Conservation (phyloP, 2,888 invertebrate genomes). For the Willowsia nigromaculata region DNA sequence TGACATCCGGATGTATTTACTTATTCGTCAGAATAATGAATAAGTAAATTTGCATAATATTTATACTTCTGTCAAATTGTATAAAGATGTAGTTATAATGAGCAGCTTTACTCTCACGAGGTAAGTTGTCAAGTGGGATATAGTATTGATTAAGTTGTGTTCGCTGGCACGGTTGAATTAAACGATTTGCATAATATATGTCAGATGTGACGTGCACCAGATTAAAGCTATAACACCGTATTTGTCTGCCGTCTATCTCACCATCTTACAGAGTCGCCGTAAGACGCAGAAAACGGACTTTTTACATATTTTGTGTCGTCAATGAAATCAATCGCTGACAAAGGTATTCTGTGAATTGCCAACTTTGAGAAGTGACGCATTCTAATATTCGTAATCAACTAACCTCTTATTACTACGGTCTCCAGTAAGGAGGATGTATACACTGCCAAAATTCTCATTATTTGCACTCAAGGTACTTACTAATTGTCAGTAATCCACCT, state of each 20-base stretch:
- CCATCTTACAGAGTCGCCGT: not conserved
- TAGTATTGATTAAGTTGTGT: conserved; percentile 15
- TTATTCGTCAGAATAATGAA: conserved; percentile 31
- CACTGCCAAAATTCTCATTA: too few relatives aligned
- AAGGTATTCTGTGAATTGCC: not conserved
- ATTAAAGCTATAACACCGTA: conserved; percentile 15
- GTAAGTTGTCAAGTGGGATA: not conserved
- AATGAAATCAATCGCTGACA: conserved; percentile 4
- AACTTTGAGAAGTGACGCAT: too few relatives aligned
- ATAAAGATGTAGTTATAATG: conserved; percentile 23
- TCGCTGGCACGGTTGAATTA: not conserved
- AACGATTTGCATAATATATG: conserved; percentile 37
- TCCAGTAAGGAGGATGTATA: too few relatives aligned
- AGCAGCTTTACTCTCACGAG: not conserved
- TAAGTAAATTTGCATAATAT: conserved; percentile 27
- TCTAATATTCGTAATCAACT: too few relatives aligned
- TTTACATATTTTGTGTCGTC: not conserved
- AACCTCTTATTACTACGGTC: too few relatives aligned
- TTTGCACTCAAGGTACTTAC: too few relatives aligned
- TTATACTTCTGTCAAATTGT: conserved; percentile 35
- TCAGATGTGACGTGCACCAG: not conserved
- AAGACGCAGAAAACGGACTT: not conserved
- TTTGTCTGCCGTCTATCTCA: not conserved
- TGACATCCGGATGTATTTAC: conserved; percentile 62
- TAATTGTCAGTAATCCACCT: too few relatives aligned